These are phyloP conservation scores for Champsocephalus gunnari DNA, from an alignment of 2,797 vertebrate genomes.

Conservation along the genomic window DNA sequence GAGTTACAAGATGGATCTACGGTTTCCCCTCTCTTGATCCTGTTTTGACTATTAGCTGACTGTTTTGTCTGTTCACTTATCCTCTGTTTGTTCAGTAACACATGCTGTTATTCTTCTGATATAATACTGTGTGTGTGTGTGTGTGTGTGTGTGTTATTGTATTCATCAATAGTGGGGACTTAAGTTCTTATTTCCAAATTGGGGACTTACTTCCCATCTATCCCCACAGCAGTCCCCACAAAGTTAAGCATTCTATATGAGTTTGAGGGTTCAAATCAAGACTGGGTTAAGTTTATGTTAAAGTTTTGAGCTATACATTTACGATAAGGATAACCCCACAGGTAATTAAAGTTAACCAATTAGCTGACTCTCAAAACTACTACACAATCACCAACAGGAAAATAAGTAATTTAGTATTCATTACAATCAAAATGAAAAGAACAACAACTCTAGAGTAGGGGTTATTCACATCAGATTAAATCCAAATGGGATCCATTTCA, in stretches of 20 bases:
- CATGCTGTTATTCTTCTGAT: constrained; percentile 36
- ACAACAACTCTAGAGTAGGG: neutral
- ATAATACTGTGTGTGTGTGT: constrained; percentile 3
- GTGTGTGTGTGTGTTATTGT: constrained; percentile 9
- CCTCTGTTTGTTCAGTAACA: constrained; percentile 48
- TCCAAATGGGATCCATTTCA: neutral
- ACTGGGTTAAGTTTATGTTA: constrained; percentile 25
- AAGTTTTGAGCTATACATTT: constrained; percentile 34
- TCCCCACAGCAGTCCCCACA: neutral
- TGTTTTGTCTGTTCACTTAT: constrained; percentile 74
- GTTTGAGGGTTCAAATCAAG: constrained; percentile 31
- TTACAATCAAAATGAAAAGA: neutral
- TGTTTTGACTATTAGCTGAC: constrained; percentile 70
- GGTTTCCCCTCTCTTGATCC: constrained; percentile 48
- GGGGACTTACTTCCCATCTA: neutral
- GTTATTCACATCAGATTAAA: neutral
- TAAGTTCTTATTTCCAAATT: neutral
- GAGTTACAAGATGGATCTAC: constrained; percentile 30
- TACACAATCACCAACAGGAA: neutral
- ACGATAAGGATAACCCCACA: constrained; percentile 30
- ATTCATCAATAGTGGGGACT: constrained; percentile 6
- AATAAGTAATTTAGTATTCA: neutral
- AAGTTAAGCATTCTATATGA: constrained; percentile 4
- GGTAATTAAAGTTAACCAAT: constrained; percentile 30
- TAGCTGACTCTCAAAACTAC: constrained; percentile 1